phyloP scores from a whole-genome alignment of 1,140 invertebrate genomes.

The Araneus ventricosus region DNA sequence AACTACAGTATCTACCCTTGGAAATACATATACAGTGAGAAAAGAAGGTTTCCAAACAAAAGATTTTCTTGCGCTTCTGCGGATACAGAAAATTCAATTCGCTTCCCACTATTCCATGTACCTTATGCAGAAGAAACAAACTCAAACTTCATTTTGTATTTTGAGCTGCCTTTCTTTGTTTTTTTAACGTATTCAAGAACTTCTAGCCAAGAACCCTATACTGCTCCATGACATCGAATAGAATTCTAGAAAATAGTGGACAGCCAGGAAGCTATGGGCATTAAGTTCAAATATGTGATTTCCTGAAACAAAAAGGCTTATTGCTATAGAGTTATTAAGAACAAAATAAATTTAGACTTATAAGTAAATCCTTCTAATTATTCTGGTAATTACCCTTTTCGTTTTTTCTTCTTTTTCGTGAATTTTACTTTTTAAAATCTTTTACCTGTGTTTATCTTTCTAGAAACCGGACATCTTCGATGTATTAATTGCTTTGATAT shows the following conservation, averaged over 20 bases:
- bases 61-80: constrained; percentile 26
- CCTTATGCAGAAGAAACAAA: constrained; percentile 24
- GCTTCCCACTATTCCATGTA: constrained; percentile 15
- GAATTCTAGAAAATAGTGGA: neutral
- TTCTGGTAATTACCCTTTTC: too few relatives aligned
- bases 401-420: too few relatives aligned
- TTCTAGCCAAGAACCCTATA: neutral
- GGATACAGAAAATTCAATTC: constrained; percentile 40
- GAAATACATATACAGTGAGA: neutral
- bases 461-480: too few relatives aligned
- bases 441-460: too few relatives aligned
- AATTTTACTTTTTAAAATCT: too few relatives aligned
- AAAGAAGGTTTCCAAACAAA: constrained; percentile 25
- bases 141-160: constrained; percentile 31
- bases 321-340: too few relatives aligned
- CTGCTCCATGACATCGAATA: neutral
- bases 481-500: too few relatives aligned
- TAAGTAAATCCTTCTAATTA: too few relatives aligned
- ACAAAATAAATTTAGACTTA: too few relatives aligned
- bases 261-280: neutral
- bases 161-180: neutral
- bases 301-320: too few relatives aligned
- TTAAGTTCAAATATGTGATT: neutral
- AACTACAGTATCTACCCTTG: neutral
- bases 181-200: constrained; percentile 1